Evolutionary conservation across 2,888 invertebrate genomes (phyloP).

Genomic region (Cordilura impudica): DNA sequence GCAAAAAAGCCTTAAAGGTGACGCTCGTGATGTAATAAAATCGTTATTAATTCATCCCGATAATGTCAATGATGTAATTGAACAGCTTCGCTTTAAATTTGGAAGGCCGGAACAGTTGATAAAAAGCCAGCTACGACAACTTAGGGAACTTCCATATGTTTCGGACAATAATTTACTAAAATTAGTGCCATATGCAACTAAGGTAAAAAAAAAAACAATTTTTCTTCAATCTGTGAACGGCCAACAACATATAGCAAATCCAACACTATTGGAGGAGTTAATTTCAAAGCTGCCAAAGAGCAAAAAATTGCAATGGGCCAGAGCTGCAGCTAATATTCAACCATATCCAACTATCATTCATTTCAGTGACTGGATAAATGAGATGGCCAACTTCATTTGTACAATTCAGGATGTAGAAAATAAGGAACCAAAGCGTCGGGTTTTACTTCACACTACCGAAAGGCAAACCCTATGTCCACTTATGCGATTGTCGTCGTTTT

Average conservation of each 20-base stretch:
- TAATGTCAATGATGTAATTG: slow-evolving; percentile 21
- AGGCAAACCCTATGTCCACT: too few species aligned
- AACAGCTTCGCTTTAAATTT: slow-evolving; percentile 39
- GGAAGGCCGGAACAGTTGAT: slow-evolving; percentile 47
- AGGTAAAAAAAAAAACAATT: slow-evolving; percentile 46
- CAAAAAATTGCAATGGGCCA: slow-evolving; percentile 44
- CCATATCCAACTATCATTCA: slow-evolving; percentile 24
- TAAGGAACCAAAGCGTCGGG: slow-evolving; percentile 27
- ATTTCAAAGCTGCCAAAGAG: slow-evolving; percentile 48
- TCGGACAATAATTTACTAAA: slow-evolving; percentile 38
- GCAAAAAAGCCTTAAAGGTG: slow-evolving; percentile 39
- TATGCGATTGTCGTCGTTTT: slow-evolving; percentile 1
- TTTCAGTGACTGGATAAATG: slow-evolving; percentile 52
- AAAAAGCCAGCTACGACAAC: slow-evolving; percentile 48
- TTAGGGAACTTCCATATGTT: slow-evolving; percentile 38
- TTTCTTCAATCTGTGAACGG: slow-evolving; percentile 51
- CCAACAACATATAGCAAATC: slow-evolving; percentile 55
- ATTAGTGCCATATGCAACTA: slow-evolving; percentile 56
- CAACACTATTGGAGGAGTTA: slow-evolving; percentile 58
- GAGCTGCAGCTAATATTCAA: slow-evolving; percentile 10
- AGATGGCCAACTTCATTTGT: slow-evolving; percentile 51
- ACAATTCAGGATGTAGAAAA: slow-evolving; percentile 17
- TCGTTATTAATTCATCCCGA: slow-evolving; percentile 51
- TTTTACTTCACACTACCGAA: slow-evolving; percentile 1
- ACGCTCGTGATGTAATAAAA: slow-evolving; percentile 37